Evolutionary conservation across 2,113 vertebrate species (phyloP).

Genomic region (Indicator maculatus): DNA sequence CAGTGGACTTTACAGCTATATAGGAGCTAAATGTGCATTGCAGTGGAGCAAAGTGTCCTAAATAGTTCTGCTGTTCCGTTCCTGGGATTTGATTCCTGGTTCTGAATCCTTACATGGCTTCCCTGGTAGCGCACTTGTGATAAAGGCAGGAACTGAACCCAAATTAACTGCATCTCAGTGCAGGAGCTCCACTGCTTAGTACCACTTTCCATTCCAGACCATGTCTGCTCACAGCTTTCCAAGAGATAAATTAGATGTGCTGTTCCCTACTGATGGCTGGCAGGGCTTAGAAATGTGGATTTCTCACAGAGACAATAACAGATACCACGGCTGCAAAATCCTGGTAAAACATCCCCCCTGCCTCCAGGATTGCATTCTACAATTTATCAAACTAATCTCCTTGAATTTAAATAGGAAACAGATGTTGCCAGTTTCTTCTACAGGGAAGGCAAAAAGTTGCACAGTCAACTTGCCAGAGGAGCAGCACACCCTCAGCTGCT

Average conservation of each 20-base stretch:
- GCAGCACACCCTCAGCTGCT: background rate
- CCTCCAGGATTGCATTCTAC: background rate
- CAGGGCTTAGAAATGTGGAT: background rate
- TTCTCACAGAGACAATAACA: background rate
- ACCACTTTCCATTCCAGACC: background rate
- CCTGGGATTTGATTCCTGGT: background rate
- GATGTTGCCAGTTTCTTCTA: background rate
- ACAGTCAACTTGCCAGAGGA: background rate
- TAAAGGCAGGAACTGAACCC: background rate
- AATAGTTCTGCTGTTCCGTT: background rate
- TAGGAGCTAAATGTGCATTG: background rate
- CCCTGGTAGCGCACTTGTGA: background rate
- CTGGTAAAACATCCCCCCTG: background rate
- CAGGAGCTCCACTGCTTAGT: background rate
- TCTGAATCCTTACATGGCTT: background rate
- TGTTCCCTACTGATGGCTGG: background rate
- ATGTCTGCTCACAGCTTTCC: background rate
- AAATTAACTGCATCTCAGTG: background rate
- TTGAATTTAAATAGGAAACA: conserved; percentile 24
- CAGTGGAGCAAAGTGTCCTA: background rate
- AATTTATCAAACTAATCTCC: background rate
- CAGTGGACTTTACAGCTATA: background rate
- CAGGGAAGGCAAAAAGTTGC: conserved; percentile 6
- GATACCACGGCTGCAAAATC: background rate
- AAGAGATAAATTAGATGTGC: background rate